Evolutionary conservation across 2,113 vertebrate species (phyloP).

Genomic region (Heterochromis multidens): DNA sequence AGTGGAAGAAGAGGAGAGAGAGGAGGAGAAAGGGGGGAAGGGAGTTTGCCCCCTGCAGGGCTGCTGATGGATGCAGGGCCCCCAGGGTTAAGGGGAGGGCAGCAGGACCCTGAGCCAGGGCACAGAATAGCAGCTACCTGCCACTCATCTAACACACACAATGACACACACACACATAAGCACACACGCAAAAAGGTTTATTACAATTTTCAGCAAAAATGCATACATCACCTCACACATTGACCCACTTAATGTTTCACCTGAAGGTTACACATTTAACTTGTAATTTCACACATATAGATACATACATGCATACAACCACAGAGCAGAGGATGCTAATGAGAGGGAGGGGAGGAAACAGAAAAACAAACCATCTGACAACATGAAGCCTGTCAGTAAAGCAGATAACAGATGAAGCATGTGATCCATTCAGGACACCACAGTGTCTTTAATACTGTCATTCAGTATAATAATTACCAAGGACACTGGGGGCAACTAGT

Average conservation of each 20-base stretch:
- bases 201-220: not conserved
- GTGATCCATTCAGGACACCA: not conserved
- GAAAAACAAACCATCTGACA: conserved; percentile 56
- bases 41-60: conserved; percentile 41
- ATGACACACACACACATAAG: conserved; percentile 6
- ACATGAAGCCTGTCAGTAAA: conserved; percentile 47
- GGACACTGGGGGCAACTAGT: not conserved
- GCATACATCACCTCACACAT: not conserved
- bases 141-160: conserved; percentile 28
- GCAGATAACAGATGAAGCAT: conserved; percentile 7
- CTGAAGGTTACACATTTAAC: not conserved
- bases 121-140: conserved; percentile 55
- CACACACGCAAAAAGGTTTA: not conserved
- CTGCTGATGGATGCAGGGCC: conserved; percentile 68
- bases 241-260: not conserved
- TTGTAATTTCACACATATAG: not conserved
- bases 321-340: conserved; percentile 29
- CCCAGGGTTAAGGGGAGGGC: conserved; percentile 64
- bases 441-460: not conserved
- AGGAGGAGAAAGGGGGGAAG: conserved; percentile 11
- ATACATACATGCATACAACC: not conserved
- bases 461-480: not conserved
- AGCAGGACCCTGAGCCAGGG: conserved; percentile 33
- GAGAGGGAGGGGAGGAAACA: conserved; percentile 50
- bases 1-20: not conserved